phyloP scores from a whole-genome alignment of 2,888 invertebrate genomes.

The Terebella lapidaria region DNA sequence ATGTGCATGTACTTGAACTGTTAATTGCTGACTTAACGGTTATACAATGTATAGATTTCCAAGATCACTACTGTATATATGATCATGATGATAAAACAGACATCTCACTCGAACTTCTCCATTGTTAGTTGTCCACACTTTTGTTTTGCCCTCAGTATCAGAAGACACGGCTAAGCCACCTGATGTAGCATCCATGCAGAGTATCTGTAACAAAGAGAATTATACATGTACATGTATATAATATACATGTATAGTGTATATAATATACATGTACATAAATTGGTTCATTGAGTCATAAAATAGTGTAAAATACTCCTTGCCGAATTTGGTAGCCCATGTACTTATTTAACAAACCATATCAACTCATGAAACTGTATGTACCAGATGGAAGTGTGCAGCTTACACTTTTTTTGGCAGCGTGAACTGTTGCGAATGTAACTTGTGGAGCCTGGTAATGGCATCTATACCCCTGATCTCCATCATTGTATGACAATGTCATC shows the following conservation, averaged over 20 bases:
- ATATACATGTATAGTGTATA: not conserved
- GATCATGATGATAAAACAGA: too few relatives aligned
- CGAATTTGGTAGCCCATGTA: too few relatives aligned
- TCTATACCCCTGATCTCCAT: constrained; percentile 22
- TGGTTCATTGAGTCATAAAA: not conserved
- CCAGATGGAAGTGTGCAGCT: constrained; percentile 23
- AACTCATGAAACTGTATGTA: too few relatives aligned
- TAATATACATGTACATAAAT: not conserved
- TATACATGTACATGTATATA: not conserved
- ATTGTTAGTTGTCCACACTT: constrained; percentile 64
- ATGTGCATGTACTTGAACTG: too few relatives aligned
- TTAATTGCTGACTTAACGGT: too few relatives aligned
- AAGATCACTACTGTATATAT: too few relatives aligned
- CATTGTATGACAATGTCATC: constrained; percentile 30
- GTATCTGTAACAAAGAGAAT: constrained; percentile 46
- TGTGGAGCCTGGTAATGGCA: constrained; percentile 39
- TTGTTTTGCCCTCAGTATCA: constrained; percentile 60
- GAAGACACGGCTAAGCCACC: constrained; percentile 64
- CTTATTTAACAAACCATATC: too few relatives aligned
- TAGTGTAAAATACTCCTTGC: too few relatives aligned
- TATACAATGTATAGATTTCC: too few relatives aligned
- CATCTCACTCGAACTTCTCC: constrained; percentile 58
- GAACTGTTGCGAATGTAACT: constrained; percentile 34
- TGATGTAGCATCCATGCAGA: constrained; percentile 61
- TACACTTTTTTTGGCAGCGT: constrained; percentile 52